Evolutionary conservation across 1,140 invertebrate genomes (phyloP), one percentile per base, ranked within the genome.

Genomic region (Thalassaphorura encarpata): DNA sequence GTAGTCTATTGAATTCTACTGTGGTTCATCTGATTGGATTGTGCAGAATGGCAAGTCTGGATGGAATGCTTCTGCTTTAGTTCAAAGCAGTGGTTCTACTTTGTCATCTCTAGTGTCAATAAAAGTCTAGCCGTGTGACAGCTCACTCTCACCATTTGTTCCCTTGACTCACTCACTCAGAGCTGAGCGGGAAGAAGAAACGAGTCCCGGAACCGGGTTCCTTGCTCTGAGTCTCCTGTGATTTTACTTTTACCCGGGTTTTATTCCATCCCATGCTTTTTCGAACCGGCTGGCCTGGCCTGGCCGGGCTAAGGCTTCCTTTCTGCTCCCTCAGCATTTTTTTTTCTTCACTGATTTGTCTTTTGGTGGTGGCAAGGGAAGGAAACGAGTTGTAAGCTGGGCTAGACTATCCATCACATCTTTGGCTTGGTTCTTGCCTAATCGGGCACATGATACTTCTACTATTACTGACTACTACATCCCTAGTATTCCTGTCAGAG

Each of bases 61-160:
- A n/a, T n/a, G n/a, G n/a, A n/a, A n/a, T n/a, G n/a, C n/a, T 47
- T 47, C 45, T 26, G 45, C 45, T 47, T 6, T n/a, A 36, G n/a
- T 36, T 11, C 33, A 36, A 11, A 36, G 33, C n/a, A 36, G 23
- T 8, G 31, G n/a, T 43, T 52, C 53, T 45, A 53, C 56, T 58
- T 58, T 58, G 56, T 58, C 56, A 58, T 58, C 36, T 54, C 56
- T 47, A 58, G 52, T 58, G 56, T 58, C 52, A 53, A 58, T 58
- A 58, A 58, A 58, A 47, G 56, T 58, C 56, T 36, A 52, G 51
- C 48, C 53, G 43, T 54, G 43, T 54, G 56, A 54, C 56, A 58
- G 56, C 50, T 54, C 50, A 54, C 51, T 58, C 43, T 47, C 54
- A 21, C 47, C 40, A 33, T 16, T 42, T 55, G n/a, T 49, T 55